Conservation (phyloP, 2,888 invertebrate genomes). For the Seira sanloemensis region DNA sequence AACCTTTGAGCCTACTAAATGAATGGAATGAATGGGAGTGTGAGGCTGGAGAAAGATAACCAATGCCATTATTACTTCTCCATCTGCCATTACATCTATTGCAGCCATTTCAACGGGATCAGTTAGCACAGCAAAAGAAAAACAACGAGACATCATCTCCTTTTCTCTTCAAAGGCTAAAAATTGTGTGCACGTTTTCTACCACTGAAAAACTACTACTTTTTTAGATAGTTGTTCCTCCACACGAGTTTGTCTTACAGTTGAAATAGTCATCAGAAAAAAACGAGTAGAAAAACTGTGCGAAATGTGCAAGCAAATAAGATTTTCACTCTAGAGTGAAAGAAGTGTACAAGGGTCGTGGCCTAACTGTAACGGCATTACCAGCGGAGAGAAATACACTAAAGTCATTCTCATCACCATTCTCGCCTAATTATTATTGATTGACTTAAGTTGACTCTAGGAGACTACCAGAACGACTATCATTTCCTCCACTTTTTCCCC, state of each 20-base stretch:
- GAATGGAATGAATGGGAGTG: no score
- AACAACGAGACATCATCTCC: no score
- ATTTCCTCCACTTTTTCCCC: conserved; percentile 41
- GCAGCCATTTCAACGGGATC: neutral
- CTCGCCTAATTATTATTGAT: conserved; percentile 69
- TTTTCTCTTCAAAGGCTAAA: no score
- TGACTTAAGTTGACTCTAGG: conserved; percentile 57
- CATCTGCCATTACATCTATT: neutral
- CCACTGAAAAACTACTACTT: neutral
- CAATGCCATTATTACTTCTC: neutral
- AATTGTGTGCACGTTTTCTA: no score
- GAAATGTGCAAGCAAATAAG: neutral
- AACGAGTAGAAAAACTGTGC: no score
- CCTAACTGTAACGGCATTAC: neutral
- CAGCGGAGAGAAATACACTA: conserved; percentile 2
- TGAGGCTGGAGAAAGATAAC: neutral
- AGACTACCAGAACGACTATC: neutral
- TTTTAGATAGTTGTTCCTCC: neutral
- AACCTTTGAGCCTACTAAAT: no score
- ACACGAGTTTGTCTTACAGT: neutral
- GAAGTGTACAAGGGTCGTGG: neutral
- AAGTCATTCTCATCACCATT: conserved; percentile 56
- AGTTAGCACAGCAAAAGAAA: neutral
- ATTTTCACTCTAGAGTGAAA: neutral
- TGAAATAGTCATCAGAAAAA: neutral